Evolutionary conservation across 2,113 vertebrate species (phyloP).

Genomic region (Pelodiscus sinensis): DNA sequence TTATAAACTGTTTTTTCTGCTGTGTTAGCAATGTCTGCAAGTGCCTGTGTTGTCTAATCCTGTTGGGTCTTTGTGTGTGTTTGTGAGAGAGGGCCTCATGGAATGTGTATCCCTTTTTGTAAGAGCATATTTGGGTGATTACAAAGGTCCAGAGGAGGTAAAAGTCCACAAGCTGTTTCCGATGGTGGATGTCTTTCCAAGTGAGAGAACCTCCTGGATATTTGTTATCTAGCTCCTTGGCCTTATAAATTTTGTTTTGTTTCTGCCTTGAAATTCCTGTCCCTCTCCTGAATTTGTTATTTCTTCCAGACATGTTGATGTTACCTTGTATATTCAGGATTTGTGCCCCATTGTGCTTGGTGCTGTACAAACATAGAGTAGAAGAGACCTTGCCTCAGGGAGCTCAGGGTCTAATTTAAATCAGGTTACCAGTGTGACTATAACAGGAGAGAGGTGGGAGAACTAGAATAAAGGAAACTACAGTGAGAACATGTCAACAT

Average conservation of each 20-base stretch:
- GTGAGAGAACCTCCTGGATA: neutral
- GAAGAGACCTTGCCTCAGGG: neutral
- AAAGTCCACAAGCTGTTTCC: neutral
- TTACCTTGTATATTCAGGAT: neutral
- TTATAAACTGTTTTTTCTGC: neutral
- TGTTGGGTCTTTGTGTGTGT: neutral
- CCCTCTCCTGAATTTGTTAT: neutral
- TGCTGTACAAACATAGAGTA: neutral
- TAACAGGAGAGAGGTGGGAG: neutral
- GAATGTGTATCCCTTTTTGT: neutral
- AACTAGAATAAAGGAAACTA: neutral
- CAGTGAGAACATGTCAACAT: fast-evolving
- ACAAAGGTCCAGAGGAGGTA: neutral
- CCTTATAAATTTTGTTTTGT: neutral
- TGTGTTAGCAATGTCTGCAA: neutral
- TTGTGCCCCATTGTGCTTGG: neutral
- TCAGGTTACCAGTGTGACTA: neutral
- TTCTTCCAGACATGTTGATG: neutral
- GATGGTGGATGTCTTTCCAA: neutral
- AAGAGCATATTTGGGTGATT: conserved; percentile 30
- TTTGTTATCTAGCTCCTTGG: conserved; percentile 12
- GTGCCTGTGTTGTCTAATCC: neutral
- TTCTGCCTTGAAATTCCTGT: conserved; percentile 20
- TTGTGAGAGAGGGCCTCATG: neutral
- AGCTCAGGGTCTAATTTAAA: neutral